Percentiles rank a stretch among this genome's conserved stretches.
phyloP scores from a whole-genome alignment of 53 echinoderm and acorn worm species.

The Holothuria scabra region DNA sequence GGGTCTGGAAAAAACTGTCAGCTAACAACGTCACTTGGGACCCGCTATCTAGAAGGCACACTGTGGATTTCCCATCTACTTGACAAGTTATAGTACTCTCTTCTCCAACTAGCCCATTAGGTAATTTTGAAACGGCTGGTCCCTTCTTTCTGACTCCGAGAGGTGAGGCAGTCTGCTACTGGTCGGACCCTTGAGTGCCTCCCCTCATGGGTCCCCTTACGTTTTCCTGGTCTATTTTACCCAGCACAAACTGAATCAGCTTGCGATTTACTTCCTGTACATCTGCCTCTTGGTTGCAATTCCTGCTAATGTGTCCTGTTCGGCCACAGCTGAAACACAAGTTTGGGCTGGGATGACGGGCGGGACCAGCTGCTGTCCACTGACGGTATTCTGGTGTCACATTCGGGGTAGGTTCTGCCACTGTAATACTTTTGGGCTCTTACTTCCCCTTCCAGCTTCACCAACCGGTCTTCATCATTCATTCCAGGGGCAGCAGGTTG shows the following conservation, averaged over 20 bases:
- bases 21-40: slow-evolving; percentile 56
- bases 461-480: no score
- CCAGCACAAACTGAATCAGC: slow-evolving; percentile 18
- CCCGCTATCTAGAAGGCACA: slow-evolving; percentile 67
- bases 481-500: no score
- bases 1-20: slow-evolving; percentile 36
- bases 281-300: neutral
- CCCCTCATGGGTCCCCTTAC: neutral
- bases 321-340: slow-evolving; percentile 19
- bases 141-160: no score
- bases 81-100: neutral
- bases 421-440: no score
- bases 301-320: slow-evolving; percentile 5
- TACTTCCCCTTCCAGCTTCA: no score
- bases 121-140: no score
- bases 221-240: neutral
- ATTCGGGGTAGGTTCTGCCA: no score
- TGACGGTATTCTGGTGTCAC: slow-evolving; percentile 1
- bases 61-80: neutral
- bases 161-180: neutral
- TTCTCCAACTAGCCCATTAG: neutral
- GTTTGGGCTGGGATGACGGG: neutral
- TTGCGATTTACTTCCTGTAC: neutral
- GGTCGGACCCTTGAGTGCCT: slow-evolving; percentile 4
- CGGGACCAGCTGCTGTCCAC: neutral